Conservation (phyloP, 1,140 invertebrate genomes). For the Calycopis cecrops region DNA sequence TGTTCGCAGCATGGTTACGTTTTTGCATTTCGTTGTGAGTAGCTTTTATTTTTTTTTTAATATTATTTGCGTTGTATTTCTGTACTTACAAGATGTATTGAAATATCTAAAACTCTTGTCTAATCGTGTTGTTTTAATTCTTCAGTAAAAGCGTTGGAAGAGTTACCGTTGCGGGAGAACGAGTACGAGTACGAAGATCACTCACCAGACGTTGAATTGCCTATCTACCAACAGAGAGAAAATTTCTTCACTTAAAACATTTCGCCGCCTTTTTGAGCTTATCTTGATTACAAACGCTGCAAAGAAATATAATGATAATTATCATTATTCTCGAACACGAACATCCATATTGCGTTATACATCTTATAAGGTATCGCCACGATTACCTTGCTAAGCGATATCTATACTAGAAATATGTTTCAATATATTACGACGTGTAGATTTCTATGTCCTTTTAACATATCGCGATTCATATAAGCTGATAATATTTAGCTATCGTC, state of each 20-base stretch:
- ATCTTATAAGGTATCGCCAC: no score
- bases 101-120: not conserved
- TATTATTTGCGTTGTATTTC: slow-evolving; percentile 13
- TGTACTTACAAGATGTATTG: not conserved
- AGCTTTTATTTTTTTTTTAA: slow-evolving; percentile 39
- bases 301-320: no score
- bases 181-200: slow-evolving; percentile 79
- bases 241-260: slow-evolving; percentile 85
- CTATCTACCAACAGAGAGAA: slow-evolving; percentile 89
- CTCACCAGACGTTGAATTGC: slow-evolving; percentile 79
- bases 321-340: no score
- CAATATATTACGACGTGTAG: no score
- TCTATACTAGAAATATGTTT: no score
- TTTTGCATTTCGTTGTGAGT: slow-evolving; percentile 73
- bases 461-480: no score
- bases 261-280: no score
- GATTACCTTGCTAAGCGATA: no score
- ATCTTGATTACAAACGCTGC: no score
- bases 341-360: no score
- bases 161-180: slow-evolving; percentile 74
- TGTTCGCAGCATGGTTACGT: slow-evolving; percentile 59
- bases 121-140: slow-evolving; percentile 14
- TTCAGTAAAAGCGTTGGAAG: slow-evolving; percentile 85
- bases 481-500: no score
- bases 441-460: no score